A percentile compares a stretch with the other conserved stretches of the same genome.
phyloP scores from a whole-genome alignment of 2,113 vertebrate species.

The Pelecanoides urinatrix region DNA sequence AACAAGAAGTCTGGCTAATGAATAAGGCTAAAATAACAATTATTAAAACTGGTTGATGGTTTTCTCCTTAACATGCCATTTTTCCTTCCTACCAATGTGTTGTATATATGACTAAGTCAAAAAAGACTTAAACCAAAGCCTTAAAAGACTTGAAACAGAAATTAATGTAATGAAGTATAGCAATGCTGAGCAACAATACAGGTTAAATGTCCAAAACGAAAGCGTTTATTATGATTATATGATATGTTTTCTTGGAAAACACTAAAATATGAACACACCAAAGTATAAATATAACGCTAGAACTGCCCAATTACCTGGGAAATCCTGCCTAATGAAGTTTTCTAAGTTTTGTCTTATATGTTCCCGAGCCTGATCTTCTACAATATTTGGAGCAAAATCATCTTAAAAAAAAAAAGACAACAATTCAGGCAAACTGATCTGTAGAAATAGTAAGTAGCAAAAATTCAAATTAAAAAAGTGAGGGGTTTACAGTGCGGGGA shows the following conservation, averaged over 20 bases:
- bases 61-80: not conserved
- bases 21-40: not conserved
- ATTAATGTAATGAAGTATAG: not conserved
- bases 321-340: constrained; percentile 84
- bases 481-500: not conserved
- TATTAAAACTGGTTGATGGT: not conserved
- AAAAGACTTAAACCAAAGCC: not conserved
- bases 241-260: not conserved
- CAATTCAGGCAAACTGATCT: not conserved
- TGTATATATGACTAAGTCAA: not conserved
- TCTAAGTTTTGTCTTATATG: constrained; percentile 87
- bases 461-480: not conserved
- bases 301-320: constrained; percentile 79
- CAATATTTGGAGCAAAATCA: constrained; percentile 85
- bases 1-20: not conserved
- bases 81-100: not conserved
- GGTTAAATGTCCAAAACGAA: not conserved
- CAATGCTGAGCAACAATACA: not conserved
- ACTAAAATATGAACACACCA: not conserved
- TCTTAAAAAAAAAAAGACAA: constrained; percentile 48
- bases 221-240: not conserved
- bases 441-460: not conserved
- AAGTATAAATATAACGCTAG: not conserved
- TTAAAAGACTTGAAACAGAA: not conserved
- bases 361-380: constrained; percentile 86